These are phyloP conservation scores for Limnothrissa miodon DNA, from an alignment of 2,113 vertebrate genomes.

Conservation along the genomic window DNA sequence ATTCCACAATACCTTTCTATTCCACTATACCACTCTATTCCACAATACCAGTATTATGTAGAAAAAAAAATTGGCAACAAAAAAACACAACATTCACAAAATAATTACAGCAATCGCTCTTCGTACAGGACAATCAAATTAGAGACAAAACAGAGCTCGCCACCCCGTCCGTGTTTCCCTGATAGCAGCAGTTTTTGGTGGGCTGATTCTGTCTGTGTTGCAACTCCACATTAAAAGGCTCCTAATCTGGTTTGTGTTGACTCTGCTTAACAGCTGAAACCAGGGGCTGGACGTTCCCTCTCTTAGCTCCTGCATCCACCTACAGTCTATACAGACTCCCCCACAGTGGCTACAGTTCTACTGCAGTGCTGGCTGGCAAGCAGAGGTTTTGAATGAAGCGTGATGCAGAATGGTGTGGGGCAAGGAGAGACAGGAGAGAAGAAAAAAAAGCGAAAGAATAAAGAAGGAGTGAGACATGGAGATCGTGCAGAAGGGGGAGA, in stretches of 20 bases:
- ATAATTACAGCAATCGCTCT: constrained; percentile 9
- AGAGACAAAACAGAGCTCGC: background rate
- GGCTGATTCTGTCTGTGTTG: constrained; percentile 31
- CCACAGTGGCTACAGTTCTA: background rate
- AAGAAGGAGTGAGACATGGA: too few relatives aligned
- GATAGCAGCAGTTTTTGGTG: constrained; percentile 33
- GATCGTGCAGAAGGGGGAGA: background rate
- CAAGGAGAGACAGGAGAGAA: too few relatives aligned
- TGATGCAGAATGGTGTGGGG: background rate
- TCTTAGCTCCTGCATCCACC: background rate
- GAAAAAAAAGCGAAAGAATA: too few relatives aligned
- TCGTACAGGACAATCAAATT: background rate
- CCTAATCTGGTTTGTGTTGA: constrained; percentile 40
- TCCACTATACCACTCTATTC: background rate
- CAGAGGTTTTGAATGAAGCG: background rate
- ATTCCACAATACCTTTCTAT: background rate
- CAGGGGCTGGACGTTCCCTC: background rate
- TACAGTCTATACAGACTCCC: background rate
- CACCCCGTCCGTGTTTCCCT: background rate
- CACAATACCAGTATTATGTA: background rate
- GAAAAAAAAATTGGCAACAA: background rate
- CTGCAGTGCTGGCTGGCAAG: background rate
- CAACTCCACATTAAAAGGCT: constrained; percentile 32
- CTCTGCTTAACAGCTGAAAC: constrained; percentile 31
- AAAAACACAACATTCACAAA: background rate